phyloP scores from a whole-genome alignment of 2,797 vertebrate species.

The Micropoecilia bifurca region DNA sequence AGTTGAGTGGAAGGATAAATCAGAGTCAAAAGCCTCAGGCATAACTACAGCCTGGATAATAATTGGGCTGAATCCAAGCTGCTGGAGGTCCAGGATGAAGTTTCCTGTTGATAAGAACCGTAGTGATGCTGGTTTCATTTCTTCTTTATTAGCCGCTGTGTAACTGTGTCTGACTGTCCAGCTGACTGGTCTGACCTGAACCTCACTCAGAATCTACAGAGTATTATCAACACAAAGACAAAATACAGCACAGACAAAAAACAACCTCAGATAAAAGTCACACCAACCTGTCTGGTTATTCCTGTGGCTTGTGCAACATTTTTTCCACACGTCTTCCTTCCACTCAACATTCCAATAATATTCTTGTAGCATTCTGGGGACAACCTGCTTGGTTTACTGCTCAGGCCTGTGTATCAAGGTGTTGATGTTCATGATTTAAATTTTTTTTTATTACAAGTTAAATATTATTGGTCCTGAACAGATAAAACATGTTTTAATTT shows the following conservation, averaged over 20 bases:
- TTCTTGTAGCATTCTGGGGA: neutral
- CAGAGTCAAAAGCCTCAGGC: neutral
- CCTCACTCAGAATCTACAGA: neutral
- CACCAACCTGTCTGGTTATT: neutral
- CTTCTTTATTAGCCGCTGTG: neutral
- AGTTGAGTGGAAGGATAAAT: conserved; percentile 6
- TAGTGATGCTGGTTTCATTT: neutral
- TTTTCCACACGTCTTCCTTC: neutral
- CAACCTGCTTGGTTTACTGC: neutral
- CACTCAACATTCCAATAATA: neutral
- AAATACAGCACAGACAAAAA: neutral
- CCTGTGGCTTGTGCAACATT: neutral
- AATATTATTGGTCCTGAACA: neutral
- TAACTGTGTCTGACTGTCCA: neutral
- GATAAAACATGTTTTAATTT: neutral
- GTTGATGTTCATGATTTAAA: neutral
- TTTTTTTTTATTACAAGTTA: neutral
- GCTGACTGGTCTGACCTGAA: neutral
- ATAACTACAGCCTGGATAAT: too few species aligned
- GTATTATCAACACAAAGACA: neutral
- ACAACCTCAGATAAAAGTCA: neutral
- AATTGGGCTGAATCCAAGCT: neutral
- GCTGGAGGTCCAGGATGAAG: neutral
- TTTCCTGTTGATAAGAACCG: neutral
- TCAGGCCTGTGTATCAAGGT: neutral